Conservation (phyloP, 2,888 invertebrate genomes). For the Nomada hirtipes region DNA sequence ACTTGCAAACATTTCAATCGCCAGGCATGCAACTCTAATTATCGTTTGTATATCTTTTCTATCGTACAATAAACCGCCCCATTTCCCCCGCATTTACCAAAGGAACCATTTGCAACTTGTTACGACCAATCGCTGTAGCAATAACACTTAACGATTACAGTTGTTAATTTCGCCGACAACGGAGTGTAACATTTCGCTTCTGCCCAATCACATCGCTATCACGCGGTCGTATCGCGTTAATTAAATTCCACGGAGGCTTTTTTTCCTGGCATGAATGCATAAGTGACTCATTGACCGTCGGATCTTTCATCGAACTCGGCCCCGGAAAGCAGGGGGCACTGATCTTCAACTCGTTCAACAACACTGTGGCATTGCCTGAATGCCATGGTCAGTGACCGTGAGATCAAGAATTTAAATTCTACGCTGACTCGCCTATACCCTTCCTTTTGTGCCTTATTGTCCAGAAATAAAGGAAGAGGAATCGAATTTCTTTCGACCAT, state of each 20-base stretch:
- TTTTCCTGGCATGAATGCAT: conserved; percentile 43
- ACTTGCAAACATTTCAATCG: too few species aligned
- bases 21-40: too few species aligned
- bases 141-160: background rate
- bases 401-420: conserved; percentile 72
- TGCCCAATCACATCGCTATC: background rate
- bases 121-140: background rate
- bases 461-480: conserved; percentile 24
- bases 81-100: background rate
- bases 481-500: background rate
- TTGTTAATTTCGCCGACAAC: too few species aligned
- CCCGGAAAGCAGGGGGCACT: conserved; percentile 63
- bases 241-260: conserved; percentile 15
- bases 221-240: conserved; percentile 11
- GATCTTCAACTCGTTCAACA: conserved; percentile 71
- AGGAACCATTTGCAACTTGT: background rate
- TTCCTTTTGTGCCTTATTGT: conserved; percentile 49
- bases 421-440: conserved; percentile 54
- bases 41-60: too few species aligned
- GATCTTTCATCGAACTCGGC: conserved; percentile 59
- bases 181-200: background rate
- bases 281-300: conserved; percentile 65
- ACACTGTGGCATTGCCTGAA: conserved; percentile 70
- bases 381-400: conserved; percentile 73
- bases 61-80: too few species aligned